phyloP scores from a whole-genome alignment of 2,113 vertebrate genomes.

The Microcebus griseorufus region DNA sequence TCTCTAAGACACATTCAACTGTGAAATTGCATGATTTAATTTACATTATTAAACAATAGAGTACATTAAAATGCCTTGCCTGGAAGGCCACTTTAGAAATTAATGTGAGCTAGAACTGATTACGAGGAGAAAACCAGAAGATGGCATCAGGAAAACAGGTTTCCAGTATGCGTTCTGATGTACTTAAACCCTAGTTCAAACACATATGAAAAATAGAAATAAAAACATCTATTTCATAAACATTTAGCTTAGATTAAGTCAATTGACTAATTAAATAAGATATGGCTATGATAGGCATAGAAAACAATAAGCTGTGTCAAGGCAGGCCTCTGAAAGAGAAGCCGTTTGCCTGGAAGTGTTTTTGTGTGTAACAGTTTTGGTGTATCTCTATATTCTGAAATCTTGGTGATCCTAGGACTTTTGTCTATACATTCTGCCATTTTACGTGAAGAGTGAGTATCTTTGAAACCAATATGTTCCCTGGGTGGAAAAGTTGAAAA shows the following conservation, averaged over 20 bases:
- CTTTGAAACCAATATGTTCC: not conserved
- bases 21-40: not conserved
- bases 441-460: not conserved
- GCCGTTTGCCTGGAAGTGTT: not conserved
- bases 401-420: not conserved
- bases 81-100: not conserved
- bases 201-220: not conserved
- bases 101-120: not conserved
- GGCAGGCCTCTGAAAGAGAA: not conserved
- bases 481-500: not conserved
- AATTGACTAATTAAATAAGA: not conserved
- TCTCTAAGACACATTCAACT: not conserved
- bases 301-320: not conserved
- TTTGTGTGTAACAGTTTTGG: not conserved
- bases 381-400: not conserved
- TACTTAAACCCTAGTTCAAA: not conserved
- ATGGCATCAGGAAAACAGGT: not conserved
- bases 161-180: not conserved
- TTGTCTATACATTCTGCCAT: not conserved
- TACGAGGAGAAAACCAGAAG: not conserved
- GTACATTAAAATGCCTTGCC: not conserved
- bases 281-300: not conserved
- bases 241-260: not conserved
- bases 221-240: not conserved
- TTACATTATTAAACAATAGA: not conserved